Evolutionary conservation across 2,113 vertebrate genomes (phyloP).

Genomic region (Fulmarus glacialis): DNA sequence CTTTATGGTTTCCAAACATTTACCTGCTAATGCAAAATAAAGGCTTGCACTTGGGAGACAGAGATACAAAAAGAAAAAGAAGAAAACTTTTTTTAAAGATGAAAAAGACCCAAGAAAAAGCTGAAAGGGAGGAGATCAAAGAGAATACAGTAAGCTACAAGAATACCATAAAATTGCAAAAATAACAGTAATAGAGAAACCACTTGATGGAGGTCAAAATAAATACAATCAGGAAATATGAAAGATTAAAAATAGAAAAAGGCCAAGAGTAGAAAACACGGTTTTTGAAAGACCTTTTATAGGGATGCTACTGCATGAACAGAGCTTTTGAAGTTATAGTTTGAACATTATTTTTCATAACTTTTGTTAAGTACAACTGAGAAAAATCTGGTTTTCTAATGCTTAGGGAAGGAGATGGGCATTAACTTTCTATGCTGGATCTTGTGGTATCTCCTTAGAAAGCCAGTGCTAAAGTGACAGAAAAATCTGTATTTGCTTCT

Average conservation of each 20-base stretch:
- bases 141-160: constrained; percentile 58
- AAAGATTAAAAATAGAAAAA: constrained; percentile 66
- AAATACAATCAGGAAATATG: constrained; percentile 67
- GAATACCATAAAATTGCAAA: constrained; percentile 74
- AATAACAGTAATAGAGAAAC: constrained; percentile 73
- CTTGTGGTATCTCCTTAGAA: neutral
- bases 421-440: neutral
- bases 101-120: constrained; percentile 65
- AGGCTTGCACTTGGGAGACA: constrained; percentile 59
- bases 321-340: constrained; percentile 6
- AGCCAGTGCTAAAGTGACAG: neutral
- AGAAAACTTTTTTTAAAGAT: constrained; percentile 56
- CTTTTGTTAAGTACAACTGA: neutral
- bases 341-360: neutral
- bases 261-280: constrained; percentile 17
- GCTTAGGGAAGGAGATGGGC: neutral
- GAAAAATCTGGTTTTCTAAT: neutral
- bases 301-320: constrained; percentile 37
- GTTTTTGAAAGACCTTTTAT: neutral
- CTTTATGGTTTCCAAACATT: constrained; percentile 63
- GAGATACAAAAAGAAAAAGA: constrained; percentile 52
- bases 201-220: constrained; percentile 66
- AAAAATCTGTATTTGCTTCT: neutral
- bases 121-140: constrained; percentile 74
- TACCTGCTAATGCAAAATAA: constrained; percentile 65